A percentile compares a stretch with the other conserved stretches of the same genome.
phyloP scores from a whole-genome alignment of 2,888 invertebrate genomes.

The Papilio elwesi region DNA sequence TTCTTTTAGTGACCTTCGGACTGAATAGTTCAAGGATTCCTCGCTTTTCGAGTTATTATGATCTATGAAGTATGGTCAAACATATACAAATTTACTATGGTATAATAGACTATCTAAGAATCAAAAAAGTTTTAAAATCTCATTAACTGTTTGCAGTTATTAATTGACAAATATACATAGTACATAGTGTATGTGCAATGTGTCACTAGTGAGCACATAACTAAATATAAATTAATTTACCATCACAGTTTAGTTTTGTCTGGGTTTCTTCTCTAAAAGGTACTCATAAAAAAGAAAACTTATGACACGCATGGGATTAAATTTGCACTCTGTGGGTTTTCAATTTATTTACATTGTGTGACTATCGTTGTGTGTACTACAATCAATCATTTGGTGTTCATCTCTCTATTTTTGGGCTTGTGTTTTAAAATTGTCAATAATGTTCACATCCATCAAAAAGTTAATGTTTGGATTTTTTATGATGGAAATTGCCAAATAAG shows the following conservation, averaged over 20 bases:
- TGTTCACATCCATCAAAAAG: not conserved
- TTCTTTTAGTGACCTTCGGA: too few relatives aligned
- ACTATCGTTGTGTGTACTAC: slow-evolving; percentile 15
- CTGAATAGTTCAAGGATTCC: too few relatives aligned
- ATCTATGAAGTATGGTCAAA: too few relatives aligned
- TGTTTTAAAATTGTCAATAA: slow-evolving; percentile 1
- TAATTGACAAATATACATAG: too few relatives aligned
- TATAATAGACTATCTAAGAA: too few relatives aligned
- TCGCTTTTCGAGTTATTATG: too few relatives aligned
- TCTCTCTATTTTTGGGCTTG: not conserved
- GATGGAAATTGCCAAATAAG: not conserved
- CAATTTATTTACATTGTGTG: slow-evolving; percentile 16
- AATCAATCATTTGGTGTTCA: slow-evolving; percentile 24
- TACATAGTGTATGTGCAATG: too few relatives aligned
- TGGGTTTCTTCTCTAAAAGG: slow-evolving; percentile 10
- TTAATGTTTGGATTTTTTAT: not conserved
- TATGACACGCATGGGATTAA: slow-evolving; percentile 14
- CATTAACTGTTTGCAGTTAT: too few relatives aligned
- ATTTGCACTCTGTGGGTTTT: slow-evolving; percentile 9
- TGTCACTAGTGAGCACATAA: too few relatives aligned
- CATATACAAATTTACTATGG: too few relatives aligned
- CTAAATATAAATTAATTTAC: not conserved
- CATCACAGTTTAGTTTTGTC: slow-evolving; percentile 21
- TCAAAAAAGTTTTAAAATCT: too few relatives aligned
- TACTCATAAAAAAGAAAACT: not conserved